Percentiles rank a stretch among this genome's conserved stretches.
Conservation (phyloP, 2,888 invertebrate genomes). For the Acleris laterana region DNA sequence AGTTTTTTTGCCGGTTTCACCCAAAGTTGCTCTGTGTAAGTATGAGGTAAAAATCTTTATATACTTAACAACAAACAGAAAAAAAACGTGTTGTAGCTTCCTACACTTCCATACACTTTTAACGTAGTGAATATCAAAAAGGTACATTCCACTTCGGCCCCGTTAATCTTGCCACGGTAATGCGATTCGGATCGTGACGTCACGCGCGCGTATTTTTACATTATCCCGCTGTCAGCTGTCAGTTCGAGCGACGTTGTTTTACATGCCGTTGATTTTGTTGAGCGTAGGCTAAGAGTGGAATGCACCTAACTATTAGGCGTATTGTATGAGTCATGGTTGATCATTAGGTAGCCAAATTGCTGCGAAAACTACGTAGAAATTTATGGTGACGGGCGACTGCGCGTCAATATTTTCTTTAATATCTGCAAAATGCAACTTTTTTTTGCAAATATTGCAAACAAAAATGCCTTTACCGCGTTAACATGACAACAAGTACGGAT, state of each 20-base stretch:
- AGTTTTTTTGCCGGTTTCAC: not conserved
- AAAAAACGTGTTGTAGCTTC: not conserved
- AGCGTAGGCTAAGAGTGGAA: not conserved
- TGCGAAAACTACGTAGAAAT: too few relatives aligned
- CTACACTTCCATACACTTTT: not conserved
- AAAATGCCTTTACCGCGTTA: too few relatives aligned
- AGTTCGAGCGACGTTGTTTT: slow-evolving; percentile 23
- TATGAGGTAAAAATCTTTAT: too few relatives aligned
- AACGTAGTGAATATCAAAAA: slow-evolving; percentile 1
- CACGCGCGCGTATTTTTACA: slow-evolving; percentile 30
- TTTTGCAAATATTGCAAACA: too few relatives aligned
- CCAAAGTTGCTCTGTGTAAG: too few relatives aligned
- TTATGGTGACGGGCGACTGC: too few relatives aligned
- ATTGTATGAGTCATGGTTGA: too few relatives aligned
- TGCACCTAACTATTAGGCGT: too few relatives aligned
- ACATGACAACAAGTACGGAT: too few relatives aligned
- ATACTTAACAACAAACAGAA: not conserved
- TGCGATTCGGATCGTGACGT: slow-evolving; percentile 34
- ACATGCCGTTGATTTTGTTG: slow-evolving; percentile 7
- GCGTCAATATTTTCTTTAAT: too few relatives aligned
- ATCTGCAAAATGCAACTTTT: too few relatives aligned
- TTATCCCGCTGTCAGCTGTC: slow-evolving; percentile 32
- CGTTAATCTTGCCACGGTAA: slow-evolving; percentile 23
- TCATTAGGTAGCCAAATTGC: too few relatives aligned
- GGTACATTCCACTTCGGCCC: slow-evolving; percentile 1